phyloP scores from a whole-genome alignment of 2,113 vertebrate genomes.

The Anseranas semipalmata region DNA sequence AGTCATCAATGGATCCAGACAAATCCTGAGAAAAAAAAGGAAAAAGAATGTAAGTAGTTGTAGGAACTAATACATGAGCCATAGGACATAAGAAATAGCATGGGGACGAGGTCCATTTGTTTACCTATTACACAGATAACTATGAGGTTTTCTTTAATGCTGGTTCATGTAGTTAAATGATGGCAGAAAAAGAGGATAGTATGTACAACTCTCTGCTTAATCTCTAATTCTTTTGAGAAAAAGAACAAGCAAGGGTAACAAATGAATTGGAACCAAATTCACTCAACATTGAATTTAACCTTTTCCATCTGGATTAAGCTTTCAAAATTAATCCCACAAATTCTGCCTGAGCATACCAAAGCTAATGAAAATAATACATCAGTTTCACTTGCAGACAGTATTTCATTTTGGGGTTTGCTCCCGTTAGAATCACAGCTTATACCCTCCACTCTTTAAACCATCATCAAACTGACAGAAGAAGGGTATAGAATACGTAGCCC shows the following conservation, averaged over 20 bases:
- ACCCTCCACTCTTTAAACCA: neutral
- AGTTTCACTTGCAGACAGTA: constrained; percentile 28
- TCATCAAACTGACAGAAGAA: neutral
- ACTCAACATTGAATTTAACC: constrained; percentile 49
- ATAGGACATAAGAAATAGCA: neutral
- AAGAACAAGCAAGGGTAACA: constrained; percentile 31
- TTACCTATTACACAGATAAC: neutral
- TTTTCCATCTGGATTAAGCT: constrained; percentile 66
- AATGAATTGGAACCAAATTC: constrained; percentile 52
- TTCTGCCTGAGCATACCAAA: constrained; percentile 40
- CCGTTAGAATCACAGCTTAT: neutral
- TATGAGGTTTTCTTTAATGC: neutral
- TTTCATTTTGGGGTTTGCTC: constrained; percentile 33
- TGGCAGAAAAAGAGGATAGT: neutral
- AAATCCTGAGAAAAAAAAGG: constrained; percentile 83
- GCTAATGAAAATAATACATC: constrained; percentile 55
- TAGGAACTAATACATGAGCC: neutral
- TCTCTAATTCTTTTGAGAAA: constrained; percentile 3
- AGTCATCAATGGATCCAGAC: constrained; percentile 95
- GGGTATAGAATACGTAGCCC: neutral
- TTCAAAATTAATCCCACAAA: constrained; percentile 62
- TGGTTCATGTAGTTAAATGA: neutral
- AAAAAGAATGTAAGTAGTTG: neutral
- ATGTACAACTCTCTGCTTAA: neutral
- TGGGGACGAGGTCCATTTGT: neutral